Evolutionary conservation across 2,113 vertebrate genomes (phyloP).

Genomic region (Campylomormyrus tamandua): DNA sequence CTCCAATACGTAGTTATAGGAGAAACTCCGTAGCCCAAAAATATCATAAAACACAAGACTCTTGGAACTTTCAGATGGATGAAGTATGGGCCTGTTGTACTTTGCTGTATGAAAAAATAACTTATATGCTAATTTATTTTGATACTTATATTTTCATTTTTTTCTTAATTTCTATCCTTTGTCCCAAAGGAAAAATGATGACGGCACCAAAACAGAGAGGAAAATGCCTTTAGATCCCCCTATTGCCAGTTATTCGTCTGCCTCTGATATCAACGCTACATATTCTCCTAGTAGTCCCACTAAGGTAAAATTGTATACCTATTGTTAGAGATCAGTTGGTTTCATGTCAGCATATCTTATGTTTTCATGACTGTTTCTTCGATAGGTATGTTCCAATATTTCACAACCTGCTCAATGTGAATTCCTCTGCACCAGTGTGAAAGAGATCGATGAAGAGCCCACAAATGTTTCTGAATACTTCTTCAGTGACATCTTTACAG

Average conservation of each 20-base stretch:
- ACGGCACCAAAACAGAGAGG: slow-evolving; percentile 39
- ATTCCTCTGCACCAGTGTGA: slow-evolving; percentile 29
- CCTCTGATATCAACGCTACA: background rate
- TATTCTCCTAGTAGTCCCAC: background rate
- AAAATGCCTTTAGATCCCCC: slow-evolving; percentile 32
- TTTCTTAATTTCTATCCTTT: slow-evolving; percentile 25
- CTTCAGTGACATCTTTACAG: slow-evolving; percentile 73
- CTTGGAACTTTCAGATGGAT: background rate
- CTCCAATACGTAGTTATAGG: background rate
- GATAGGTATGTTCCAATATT: background rate
- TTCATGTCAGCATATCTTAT: background rate
- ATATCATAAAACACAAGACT: background rate
- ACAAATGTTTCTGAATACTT: slow-evolving; percentile 67
- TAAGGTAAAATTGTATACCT: background rate
- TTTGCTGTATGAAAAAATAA: background rate
- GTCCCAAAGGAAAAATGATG: slow-evolving; percentile 42
- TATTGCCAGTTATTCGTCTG: background rate
- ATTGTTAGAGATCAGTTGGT: background rate
- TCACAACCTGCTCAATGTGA: slow-evolving; percentile 25
- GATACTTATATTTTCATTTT: background rate
- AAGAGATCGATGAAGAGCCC: slow-evolving; percentile 52
- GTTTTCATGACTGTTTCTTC: background rate
- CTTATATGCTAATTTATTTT: background rate
- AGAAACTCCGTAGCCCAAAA: background rate
- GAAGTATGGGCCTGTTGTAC: background rate